These are phyloP conservation scores for Cyphomyrmex costatus DNA, from an alignment of 1,140 invertebrate genomes.

Conservation along the genomic window DNA sequence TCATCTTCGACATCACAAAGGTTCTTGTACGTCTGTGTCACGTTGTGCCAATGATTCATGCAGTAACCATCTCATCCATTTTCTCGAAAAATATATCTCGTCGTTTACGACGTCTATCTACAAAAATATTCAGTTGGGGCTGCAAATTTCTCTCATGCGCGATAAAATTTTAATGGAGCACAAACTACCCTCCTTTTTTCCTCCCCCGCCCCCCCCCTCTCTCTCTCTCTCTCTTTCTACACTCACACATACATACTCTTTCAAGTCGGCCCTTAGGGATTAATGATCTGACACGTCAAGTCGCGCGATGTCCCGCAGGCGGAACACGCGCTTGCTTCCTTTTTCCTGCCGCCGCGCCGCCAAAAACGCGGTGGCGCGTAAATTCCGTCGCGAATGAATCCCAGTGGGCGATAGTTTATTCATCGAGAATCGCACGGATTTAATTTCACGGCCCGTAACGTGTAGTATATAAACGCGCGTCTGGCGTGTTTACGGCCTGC, in stretches of 20 bases:
- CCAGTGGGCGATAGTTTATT: constrained; percentile 73
- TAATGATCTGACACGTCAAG: constrained; percentile 51
- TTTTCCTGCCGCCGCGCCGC: neutral
- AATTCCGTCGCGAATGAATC: constrained; percentile 62
- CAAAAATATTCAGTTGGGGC: constrained; percentile 28
- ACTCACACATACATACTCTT: neutral
- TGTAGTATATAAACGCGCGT: neutral
- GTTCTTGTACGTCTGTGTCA: neutral
- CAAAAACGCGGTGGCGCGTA: constrained; percentile 54
- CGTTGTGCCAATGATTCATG: constrained; percentile 16
- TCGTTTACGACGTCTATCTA: constrained; percentile 18
- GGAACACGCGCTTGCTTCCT: neutral
- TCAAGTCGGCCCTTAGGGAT: constrained; percentile 33
- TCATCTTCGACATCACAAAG: neutral
- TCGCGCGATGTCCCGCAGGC: constrained; percentile 18
- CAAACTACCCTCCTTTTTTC: constrained; percentile 9
- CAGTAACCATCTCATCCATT: constrained; percentile 44
- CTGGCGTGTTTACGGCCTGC: constrained; percentile 69
- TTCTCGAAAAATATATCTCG: constrained; percentile 48
- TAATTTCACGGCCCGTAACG: constrained; percentile 71
- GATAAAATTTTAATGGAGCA: constrained; percentile 55
- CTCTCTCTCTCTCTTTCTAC: too few species aligned
- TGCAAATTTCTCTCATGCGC: constrained; percentile 39
- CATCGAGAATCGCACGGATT: constrained; percentile 74
- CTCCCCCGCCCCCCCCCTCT: too few species aligned